Conservation (phyloP, 2,113 vertebrate genomes). For the Columba livia region DNA sequence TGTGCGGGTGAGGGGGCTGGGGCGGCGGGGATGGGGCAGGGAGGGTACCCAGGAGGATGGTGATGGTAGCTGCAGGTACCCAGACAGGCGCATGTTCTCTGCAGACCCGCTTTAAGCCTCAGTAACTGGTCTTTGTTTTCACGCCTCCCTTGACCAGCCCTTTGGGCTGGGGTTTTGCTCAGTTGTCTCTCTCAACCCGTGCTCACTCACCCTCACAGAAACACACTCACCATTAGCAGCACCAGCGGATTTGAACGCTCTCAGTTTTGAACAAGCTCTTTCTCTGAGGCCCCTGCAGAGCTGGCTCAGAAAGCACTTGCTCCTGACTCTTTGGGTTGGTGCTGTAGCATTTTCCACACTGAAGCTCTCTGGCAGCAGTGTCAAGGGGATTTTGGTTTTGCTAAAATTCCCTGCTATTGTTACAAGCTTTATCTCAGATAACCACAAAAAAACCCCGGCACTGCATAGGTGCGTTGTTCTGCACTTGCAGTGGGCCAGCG, state of each 20-base stretch:
- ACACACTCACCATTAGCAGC: no score
- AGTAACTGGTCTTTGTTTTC: accelerated
- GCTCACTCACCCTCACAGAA: not conserved
- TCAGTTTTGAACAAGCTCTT: accelerated
- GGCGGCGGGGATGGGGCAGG: accelerated
- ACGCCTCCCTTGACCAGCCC: accelerated
- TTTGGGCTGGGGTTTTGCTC: not conserved
- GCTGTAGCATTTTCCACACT: not conserved
- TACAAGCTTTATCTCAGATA: not conserved
- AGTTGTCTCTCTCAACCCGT: not conserved
- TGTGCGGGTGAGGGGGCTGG: not conserved
- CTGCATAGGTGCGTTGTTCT: no score
- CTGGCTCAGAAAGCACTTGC: not conserved
- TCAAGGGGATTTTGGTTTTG: not conserved
- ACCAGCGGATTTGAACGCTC: no score
- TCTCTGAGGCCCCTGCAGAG: not conserved
- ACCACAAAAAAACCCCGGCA: not conserved
- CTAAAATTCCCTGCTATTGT: not conserved
- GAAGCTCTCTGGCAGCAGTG: not conserved
- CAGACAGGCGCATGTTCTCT: not conserved
- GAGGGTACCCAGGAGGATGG: accelerated
- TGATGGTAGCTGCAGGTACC: not conserved
- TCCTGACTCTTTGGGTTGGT: accelerated
- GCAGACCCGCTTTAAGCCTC: not conserved
- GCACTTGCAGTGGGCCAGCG: not conserved